Evolutionary conservation across 1,140 invertebrate species (phyloP), one percentile per base, ranked within the genome.

Genomic region (Ceratoteleas bidentatus): DNA sequence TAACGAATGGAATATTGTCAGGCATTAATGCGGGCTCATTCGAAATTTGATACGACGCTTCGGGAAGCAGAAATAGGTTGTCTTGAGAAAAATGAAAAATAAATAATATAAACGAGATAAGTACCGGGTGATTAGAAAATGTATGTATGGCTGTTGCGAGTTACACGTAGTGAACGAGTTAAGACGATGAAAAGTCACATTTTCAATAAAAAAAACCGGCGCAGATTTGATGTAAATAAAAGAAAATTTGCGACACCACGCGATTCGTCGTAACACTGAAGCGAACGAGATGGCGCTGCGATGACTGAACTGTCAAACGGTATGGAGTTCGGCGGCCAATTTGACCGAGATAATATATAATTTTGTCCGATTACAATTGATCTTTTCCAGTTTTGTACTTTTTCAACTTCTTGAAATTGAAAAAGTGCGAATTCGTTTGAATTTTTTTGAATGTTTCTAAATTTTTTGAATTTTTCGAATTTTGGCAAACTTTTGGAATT

Each of bases 41-140:
- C 43, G 57, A 61, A 61, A 61, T 49, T 61, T 47, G 40, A 61
- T 61, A 61, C n/a, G 57, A 61, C 57, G 57, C 57, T 15, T 6
- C 8, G 14, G 53, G 38, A 11, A 11, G 16, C 32, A 34, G 32
- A 54, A 54, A 54, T 54, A 14, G 53, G 13, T 38, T 56, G 53
- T 8, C 53, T 56, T 40, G 3, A 56, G 33, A 56, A 14, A 15
- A n/a, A n/a, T n/a, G n/a, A 15, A 36, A 36, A 36, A 9, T 4
- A 4, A 36, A 6, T 36, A 6, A 36, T 9, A 36, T 4, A 36
- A 36, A 36, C 34, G 34, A 36, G 9, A 6, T 4, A 36, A 36
- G 34, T 6, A 36, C 9, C 5, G 9, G 9, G 34, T 6, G 4
- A 36, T 36, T 36, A 4, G 34, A 36, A 9, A 36, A 4, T 6